Percentiles rank a stretch among this genome's conserved stretches.
Conservation (phyloP, 2,888 invertebrate genomes). For the Aleiodes testaceus region DNA sequence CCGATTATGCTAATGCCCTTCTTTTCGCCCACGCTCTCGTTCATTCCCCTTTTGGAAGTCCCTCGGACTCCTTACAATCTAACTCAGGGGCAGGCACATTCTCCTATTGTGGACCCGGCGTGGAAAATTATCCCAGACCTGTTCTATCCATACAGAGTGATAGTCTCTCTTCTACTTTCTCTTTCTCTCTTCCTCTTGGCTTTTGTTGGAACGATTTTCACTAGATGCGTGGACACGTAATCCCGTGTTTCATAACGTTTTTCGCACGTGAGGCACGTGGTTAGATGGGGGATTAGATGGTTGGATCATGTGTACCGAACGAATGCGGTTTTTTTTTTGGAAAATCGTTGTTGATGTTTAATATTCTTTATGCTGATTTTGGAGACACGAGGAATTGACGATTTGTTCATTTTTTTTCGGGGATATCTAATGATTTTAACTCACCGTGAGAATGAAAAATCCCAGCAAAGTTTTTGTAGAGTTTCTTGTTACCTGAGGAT, state of each 20-base stretch:
- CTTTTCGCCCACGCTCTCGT: conserved; percentile 49
- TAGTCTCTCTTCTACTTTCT: conserved; percentile 40
- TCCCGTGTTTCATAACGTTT: conserved; percentile 5
- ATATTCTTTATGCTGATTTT: neutral
- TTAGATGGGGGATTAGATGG: neutral
- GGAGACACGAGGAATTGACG: too few relatives aligned
- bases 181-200: conserved; percentile 21
- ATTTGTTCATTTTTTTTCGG: too few relatives aligned
- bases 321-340: conserved; percentile 8
- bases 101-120: neutral
- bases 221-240: conserved; percentile 14
- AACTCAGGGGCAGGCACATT: neutral
- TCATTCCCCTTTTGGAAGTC: conserved; percentile 33
- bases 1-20: conserved; percentile 52
- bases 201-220: neutral
- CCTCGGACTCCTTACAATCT: conserved; percentile 31
- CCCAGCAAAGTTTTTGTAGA: conserved; percentile 4
- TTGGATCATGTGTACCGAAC: neutral
- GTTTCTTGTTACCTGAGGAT: conserved; percentile 23
- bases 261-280: conserved; percentile 22
- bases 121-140: conserved; percentile 15
- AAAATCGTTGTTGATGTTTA: neutral
- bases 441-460: conserved; percentile 10
- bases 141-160: conserved; percentile 39
- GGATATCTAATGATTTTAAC: neutral